phyloP scores from a whole-genome alignment of 2,113 vertebrate species.

The Mungos mungo region DNA sequence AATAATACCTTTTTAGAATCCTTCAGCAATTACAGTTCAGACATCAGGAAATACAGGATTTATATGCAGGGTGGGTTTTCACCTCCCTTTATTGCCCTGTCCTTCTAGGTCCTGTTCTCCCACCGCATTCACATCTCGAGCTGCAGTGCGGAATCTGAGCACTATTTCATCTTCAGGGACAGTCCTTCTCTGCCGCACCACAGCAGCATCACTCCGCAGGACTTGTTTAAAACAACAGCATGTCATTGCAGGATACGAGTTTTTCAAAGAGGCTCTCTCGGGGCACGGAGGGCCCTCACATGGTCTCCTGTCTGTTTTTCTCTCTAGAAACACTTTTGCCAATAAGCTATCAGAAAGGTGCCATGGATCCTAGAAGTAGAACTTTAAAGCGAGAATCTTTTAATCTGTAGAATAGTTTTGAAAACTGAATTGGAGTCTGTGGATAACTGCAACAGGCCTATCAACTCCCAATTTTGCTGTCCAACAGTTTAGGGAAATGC shows the following conservation, averaged over 20 bases:
- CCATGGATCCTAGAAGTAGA: neutral
- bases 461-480: neutral
- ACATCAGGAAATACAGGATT: neutral
- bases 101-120: neutral
- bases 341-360: neutral
- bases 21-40: neutral
- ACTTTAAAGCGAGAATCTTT: neutral
- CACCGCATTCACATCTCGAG: neutral
- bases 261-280: conserved; percentile 31
- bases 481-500: neutral
- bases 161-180: conserved; percentile 53
- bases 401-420: neutral
- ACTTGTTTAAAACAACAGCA: conserved; percentile 58
- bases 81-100: neutral
- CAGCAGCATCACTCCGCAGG: conserved; percentile 46
- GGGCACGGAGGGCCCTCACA: neutral
- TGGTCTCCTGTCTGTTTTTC: neutral
- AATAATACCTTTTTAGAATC: neutral
- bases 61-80: neutral
- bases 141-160: neutral
- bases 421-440: neutral
- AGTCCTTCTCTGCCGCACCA: conserved; percentile 46
- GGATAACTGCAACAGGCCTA: neutral
- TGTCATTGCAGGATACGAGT: neutral
- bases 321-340: neutral